Evolutionary conservation across 2,888 invertebrate genomes (phyloP).

Genomic region (Gibbula magus): DNA sequence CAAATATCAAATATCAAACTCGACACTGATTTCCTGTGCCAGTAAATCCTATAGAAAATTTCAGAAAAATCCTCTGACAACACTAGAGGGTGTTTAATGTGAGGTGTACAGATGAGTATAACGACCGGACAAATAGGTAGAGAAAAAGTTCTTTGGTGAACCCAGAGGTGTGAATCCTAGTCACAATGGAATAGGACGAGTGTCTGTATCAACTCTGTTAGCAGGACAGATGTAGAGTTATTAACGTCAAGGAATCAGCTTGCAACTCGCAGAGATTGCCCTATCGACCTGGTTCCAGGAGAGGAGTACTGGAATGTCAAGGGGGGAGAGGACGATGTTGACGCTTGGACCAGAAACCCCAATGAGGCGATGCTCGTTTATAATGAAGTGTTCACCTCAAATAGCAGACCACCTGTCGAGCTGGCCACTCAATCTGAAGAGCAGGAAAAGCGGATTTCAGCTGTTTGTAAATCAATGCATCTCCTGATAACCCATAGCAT

Average conservation of each 20-base stretch:
- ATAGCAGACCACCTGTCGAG: neutral
- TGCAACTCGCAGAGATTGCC: neutral
- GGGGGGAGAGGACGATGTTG: neutral
- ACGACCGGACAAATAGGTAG: no score
- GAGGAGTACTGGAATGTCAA: neutral
- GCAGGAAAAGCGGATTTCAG: neutral
- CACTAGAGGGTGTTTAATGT: neutral
- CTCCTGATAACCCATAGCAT: neutral
- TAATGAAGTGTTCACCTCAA: neutral
- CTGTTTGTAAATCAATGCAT: constrained; percentile 10
- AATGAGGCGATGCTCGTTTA: neutral
- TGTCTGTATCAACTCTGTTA: neutral
- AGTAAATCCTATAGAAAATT: neutral
- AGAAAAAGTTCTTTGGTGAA: no score
- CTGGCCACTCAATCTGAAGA: neutral
- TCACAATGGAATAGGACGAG: neutral
- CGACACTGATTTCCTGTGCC: neutral
- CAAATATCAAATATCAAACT: neutral
- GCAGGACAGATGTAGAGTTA: constrained; percentile 2
- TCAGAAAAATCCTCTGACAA: neutral
- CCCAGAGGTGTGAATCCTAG: no score
- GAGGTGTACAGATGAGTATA: neutral
- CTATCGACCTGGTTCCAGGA: neutral
- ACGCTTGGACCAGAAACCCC: neutral
- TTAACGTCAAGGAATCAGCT: neutral